A percentile compares a stretch with the other conserved stretches of the same genome.
phyloP scores from a whole-genome alignment of 37 sponge, comb jelly and placozoan species.

The Geodia barretti region DNA sequence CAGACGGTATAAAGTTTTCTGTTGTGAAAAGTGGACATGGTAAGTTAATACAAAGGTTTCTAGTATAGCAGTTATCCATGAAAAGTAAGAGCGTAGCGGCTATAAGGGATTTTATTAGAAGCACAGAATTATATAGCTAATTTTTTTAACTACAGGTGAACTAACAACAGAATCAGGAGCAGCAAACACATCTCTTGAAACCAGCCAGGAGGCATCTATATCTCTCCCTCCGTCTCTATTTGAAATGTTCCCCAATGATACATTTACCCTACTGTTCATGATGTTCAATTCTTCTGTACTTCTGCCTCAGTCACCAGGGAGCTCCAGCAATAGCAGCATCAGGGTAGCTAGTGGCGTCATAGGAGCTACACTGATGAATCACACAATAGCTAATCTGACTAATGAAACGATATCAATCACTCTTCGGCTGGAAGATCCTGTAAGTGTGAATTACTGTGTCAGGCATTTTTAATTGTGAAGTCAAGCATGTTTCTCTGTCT shows the following conservation, averaged over 20 bases:
- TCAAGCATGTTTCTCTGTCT: not conserved
- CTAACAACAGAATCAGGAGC: not conserved
- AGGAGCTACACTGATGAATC: not conserved
- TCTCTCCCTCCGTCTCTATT: not conserved
- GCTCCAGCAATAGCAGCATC: not conserved
- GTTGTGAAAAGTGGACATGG: too few relatives aligned
- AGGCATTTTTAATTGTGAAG: not conserved
- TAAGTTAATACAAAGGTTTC: too few relatives aligned
- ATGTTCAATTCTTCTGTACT: not conserved
- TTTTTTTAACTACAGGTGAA: too few relatives aligned
- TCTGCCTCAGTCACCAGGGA: not conserved
- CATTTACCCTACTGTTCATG: not conserved
- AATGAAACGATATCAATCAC: not conserved
- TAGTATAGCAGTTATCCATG: too few relatives aligned
- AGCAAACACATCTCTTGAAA: not conserved
- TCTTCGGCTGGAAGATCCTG: not conserved
- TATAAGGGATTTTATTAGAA: not conserved
- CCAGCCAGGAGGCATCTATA: not conserved
- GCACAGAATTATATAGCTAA: too few relatives aligned
- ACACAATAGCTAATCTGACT: not conserved
- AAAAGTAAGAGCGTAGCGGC: too few relatives aligned
- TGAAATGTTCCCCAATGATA: not conserved
- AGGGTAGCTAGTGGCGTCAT: not conserved
- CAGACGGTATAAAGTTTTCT: too few relatives aligned
- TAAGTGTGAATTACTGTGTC: not conserved